Percentiles rank a stretch among this genome's conserved stretches.
phyloP scores from a whole-genome alignment of 2,797 vertebrate species.

The Pristis pectinata region DNA sequence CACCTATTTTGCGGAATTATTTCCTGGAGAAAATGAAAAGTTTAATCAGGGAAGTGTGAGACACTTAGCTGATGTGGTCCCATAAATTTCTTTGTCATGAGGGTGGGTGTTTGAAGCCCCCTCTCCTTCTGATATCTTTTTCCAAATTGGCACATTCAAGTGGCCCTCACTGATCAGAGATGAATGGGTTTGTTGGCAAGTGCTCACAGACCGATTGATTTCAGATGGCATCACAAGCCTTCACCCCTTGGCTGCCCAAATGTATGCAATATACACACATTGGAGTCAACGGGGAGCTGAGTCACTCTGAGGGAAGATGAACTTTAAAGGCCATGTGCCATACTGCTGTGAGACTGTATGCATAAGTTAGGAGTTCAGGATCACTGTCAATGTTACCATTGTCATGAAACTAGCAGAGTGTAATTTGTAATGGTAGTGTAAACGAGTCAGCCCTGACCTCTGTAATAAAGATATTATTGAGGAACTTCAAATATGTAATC shows the following conservation, averaged over 20 bases:
- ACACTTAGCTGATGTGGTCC: not conserved
- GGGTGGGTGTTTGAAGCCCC: not conserved
- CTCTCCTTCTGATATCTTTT: too few species aligned
- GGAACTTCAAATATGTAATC: conserved; percentile 10
- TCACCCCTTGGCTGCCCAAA: not conserved
- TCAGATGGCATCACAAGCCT: not conserved
- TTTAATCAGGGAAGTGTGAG: not conserved
- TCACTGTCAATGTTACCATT: not conserved
- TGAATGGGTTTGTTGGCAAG: not conserved
- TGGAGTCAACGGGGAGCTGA: not conserved
- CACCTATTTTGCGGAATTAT: not conserved
- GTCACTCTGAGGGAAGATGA: not conserved
- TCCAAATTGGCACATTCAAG: not conserved
- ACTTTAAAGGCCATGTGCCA: not conserved
- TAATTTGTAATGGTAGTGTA: not conserved
- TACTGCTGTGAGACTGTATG: not conserved
- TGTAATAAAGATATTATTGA: not conserved
- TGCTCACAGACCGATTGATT: not conserved
- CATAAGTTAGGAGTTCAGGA: not conserved
- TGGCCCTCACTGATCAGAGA: not conserved
- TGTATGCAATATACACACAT: not conserved
- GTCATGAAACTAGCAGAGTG: not conserved
- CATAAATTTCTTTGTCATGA: not conserved
- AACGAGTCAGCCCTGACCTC: not conserved
- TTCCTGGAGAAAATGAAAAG: not conserved